These are phyloP conservation scores for Brachyalestes nurse DNA, from an alignment of 2,797 vertebrate species.

Conservation along the genomic window DNA sequence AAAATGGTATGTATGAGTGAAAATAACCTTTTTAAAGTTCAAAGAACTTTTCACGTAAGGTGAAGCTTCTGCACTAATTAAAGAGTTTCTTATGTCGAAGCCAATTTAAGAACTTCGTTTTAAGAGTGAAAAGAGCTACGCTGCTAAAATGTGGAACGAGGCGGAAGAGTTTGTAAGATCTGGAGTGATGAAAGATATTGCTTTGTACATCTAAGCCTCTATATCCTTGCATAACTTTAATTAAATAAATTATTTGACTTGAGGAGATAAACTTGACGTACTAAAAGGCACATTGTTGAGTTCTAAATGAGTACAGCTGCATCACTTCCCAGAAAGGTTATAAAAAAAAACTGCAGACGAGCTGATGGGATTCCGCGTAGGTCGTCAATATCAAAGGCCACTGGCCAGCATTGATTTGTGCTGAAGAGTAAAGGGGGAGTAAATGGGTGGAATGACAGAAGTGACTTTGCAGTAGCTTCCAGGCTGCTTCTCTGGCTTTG, in stretches of 20 bases:
- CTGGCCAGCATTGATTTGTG: slow-evolving; percentile 2
- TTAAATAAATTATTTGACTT: too few species aligned
- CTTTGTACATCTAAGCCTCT: too few species aligned
- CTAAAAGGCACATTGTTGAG: neutral
- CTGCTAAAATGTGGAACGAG: too few species aligned
- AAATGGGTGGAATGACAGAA: slow-evolving; percentile 4
- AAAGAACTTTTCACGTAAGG: too few species aligned
- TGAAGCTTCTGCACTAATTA: too few species aligned
- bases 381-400: neutral
- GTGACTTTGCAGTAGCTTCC: slow-evolving; percentile 28
- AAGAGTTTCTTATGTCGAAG: too few species aligned
- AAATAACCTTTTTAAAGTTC: neutral
- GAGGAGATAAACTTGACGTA: too few species aligned
- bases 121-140: too few species aligned
- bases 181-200: too few species aligned
- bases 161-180: too few species aligned
- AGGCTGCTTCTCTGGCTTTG: slow-evolving; percentile 1
- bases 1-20: neutral
- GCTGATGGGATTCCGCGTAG: neutral
- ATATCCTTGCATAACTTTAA: too few species aligned
- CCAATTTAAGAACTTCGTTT: too few species aligned
- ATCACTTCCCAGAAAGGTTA: neutral
- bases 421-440: neutral
- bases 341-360: neutral
- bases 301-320: neutral